Percentiles rank a stretch among this genome's conserved stretches.
Evolutionary conservation across 2,888 invertebrate species (phyloP).

Genomic region (Synanthedon vespiformis): DNA sequence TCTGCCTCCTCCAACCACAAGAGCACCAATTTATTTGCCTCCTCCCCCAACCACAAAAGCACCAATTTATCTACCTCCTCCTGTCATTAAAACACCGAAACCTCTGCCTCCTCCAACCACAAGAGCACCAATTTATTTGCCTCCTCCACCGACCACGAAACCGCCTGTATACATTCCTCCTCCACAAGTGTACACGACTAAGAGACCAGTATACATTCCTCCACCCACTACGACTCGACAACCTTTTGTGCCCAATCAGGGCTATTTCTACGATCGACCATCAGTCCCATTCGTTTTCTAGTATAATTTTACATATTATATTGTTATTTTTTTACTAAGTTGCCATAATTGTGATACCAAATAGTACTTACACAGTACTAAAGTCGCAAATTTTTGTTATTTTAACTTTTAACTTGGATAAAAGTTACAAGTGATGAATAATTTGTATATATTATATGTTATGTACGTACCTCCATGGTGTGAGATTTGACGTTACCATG

Average conservation of each 20-base stretch:
- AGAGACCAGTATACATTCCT: slow-evolving; percentile 4
- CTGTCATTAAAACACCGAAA: slow-evolving; percentile 8
- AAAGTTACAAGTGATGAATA: slow-evolving; percentile 4
- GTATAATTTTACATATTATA: slow-evolving; percentile 12
- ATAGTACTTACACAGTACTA: slow-evolving; percentile 17
- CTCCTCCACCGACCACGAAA: slow-evolving; percentile 15
- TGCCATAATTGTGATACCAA: slow-evolving; percentile 67
- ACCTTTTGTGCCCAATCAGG: slow-evolving; percentile 45
- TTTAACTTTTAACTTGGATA: slow-evolving; percentile 8
- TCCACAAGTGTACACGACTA: slow-evolving; percentile 8
- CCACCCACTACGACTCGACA: slow-evolving; percentile 42
- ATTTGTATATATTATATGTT: too few species aligned
- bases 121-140: slow-evolving; percentile 4
- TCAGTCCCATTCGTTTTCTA: slow-evolving; percentile 54
- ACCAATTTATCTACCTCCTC: slow-evolving; percentile 11
- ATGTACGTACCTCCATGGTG: too few species aligned
- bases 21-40: slow-evolving; percentile 13
- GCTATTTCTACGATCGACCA: slow-evolving; percentile 59
- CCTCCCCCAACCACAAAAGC: slow-evolving; percentile 11
- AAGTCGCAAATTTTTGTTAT: slow-evolving; percentile 18
- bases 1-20: slow-evolving; percentile 2
- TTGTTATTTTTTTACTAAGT: slow-evolving; percentile 18
- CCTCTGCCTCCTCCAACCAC: slow-evolving; percentile 3
- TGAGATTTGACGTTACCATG: slow-evolving; percentile 20
- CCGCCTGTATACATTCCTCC: slow-evolving; percentile 18